A percentile compares a stretch with the other conserved stretches of the same genome.
Conservation (phyloP, 2,113 vertebrate species). For the Semicossyphus pulcher region DNA sequence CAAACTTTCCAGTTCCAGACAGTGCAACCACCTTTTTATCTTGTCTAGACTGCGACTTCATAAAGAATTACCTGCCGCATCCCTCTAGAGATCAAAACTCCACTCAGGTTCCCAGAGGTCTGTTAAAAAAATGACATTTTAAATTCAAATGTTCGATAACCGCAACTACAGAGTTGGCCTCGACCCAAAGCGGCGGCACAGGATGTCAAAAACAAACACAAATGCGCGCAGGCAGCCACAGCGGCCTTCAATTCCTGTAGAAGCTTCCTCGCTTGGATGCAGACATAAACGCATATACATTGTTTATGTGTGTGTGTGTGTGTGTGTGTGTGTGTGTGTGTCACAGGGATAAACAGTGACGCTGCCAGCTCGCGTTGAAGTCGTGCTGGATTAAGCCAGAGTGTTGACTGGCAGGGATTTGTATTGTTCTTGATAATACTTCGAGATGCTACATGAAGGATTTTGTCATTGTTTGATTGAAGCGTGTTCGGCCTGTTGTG, state of each 20-base stretch:
- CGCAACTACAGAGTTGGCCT: constrained; percentile 8
- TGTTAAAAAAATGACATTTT: constrained; percentile 26
- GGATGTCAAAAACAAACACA: constrained; percentile 34
- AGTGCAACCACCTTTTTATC: constrained; percentile 41
- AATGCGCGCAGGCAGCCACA: constrained; percentile 18
- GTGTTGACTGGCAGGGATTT: constrained; percentile 53
- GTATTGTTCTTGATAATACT: constrained; percentile 37
- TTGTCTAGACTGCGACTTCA: constrained; percentile 57
- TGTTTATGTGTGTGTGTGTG: too few species aligned
- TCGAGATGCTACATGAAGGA: constrained; percentile 27
- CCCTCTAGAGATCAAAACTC: constrained; percentile 39
- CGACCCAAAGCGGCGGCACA: constrained; percentile 21
- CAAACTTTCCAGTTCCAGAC: constrained; percentile 29
- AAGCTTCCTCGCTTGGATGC: constrained; percentile 12
- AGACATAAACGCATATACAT: constrained; percentile 3
- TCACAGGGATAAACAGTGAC: constrained; percentile 51
- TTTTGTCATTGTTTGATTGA: constrained; percentile 29
- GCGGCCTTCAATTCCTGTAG: constrained; percentile 3
- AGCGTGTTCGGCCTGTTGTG: constrained; percentile 13
- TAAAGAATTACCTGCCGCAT: constrained; percentile 1
- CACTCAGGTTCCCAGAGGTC: constrained; percentile 8
- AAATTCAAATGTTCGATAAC: constrained; percentile 40
- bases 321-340: too few species aligned
- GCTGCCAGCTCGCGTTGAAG: constrained; percentile 44
- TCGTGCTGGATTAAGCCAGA: constrained; percentile 55